A percentile compares a stretch with the other conserved stretches of the same genome.
Evolutionary conservation across 2,113 vertebrate genomes (phyloP).

Genomic region (Fregetta grallaria): DNA sequence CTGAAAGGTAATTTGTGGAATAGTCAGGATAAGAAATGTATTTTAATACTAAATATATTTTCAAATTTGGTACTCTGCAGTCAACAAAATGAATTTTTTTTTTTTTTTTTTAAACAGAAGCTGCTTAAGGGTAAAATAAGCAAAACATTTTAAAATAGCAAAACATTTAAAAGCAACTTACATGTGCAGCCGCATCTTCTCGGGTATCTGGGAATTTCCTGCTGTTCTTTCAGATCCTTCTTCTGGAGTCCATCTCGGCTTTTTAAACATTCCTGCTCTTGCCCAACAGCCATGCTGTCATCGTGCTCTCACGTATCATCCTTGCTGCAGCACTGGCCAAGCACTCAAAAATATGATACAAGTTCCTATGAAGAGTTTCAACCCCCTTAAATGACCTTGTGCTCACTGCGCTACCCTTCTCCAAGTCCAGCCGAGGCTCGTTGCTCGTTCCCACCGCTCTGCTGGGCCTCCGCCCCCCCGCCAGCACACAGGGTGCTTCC

Average conservation of each 20-base stretch:
- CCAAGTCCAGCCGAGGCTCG: not conserved
- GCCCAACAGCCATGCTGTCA: accelerated
- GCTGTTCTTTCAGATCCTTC: not conserved
- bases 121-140: not conserved
- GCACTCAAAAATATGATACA: not conserved
- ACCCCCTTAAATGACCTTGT: not conserved
- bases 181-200: not conserved
- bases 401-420: not conserved
- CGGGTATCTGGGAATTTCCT: not conserved
- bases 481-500: not conserved
- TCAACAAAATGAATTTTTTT: not conserved
- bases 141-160: not conserved
- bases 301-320: not conserved
- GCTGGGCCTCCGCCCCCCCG: not conserved
- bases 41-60: not conserved
- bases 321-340: not conserved
- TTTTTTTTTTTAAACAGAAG: not conserved
- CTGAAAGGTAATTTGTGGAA: not conserved
- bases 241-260: not conserved
- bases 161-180: not conserved
- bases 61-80: not conserved
- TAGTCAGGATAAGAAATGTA: not conserved
- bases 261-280: not conserved
- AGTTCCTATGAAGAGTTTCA: not conserved
- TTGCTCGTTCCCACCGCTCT: not conserved